Conservation (phyloP, 2,888 invertebrate species). For the Theretra japonica region DNA sequence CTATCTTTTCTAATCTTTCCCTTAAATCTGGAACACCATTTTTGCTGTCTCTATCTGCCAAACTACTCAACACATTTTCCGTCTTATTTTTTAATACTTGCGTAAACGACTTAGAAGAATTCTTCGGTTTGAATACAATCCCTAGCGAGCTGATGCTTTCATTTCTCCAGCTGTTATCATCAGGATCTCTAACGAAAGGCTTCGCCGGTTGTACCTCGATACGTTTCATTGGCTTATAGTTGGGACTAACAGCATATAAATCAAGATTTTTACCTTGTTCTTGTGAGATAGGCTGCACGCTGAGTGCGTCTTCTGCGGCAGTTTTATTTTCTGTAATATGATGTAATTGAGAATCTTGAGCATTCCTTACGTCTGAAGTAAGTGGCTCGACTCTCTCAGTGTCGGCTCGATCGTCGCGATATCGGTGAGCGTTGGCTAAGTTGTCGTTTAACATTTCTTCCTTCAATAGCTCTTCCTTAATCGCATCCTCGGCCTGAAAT, state of each 20-base stretch:
- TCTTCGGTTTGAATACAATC: slow-evolving; percentile 79
- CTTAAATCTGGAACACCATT: slow-evolving; percentile 66
- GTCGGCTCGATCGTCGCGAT: slow-evolving; percentile 39
- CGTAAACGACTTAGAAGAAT: slow-evolving; percentile 75
- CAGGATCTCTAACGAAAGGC: slow-evolving; percentile 69
- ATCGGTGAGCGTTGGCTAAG: slow-evolving; percentile 50
- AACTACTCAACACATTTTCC: slow-evolving; percentile 65
- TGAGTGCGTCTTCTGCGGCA: slow-evolving; percentile 51
- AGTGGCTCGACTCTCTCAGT: slow-evolving; percentile 31
- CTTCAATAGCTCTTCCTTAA: slow-evolving; percentile 69
- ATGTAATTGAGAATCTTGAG: slow-evolving; percentile 18
- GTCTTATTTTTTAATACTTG: slow-evolving; percentile 78
- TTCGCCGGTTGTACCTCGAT: slow-evolving; percentile 72
- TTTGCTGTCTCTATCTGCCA: slow-evolving; percentile 60
- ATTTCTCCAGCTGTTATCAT: slow-evolving; percentile 80
- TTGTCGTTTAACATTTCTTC: slow-evolving; percentile 61
- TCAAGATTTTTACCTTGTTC: slow-evolving; percentile 56
- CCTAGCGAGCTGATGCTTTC: slow-evolving; percentile 78
- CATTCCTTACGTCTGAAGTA: slow-evolving; percentile 20
- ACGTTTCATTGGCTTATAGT: slow-evolving; percentile 75
- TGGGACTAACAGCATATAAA: slow-evolving; percentile 66
- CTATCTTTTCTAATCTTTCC: slow-evolving; percentile 72
- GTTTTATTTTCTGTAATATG: slow-evolving; percentile 29
- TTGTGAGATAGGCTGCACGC: slow-evolving; percentile 62
- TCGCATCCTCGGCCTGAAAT: slow-evolving; percentile 72